Conservation (phyloP, 2,797 vertebrate genomes). For the Chromobotia macracanthus region DNA sequence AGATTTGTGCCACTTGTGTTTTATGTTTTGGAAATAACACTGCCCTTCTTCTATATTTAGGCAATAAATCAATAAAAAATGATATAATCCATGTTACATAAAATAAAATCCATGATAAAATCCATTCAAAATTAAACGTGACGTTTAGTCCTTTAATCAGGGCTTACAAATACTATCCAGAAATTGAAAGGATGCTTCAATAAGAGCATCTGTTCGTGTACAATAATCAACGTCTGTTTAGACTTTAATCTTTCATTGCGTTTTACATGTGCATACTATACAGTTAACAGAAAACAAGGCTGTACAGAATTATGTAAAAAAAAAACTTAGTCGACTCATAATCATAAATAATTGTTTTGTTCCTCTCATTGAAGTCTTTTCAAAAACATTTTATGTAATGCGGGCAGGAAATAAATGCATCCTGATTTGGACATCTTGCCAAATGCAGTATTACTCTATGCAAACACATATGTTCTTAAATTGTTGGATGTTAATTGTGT, state of each 20-base stretch:
- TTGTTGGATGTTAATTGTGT: conserved; percentile 51
- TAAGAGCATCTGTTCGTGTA: conserved; percentile 18
- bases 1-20: background rate
- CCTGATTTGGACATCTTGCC: conserved; percentile 8
- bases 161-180: background rate
- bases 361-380: background rate
- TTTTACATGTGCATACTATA: background rate
- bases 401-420: background rate
- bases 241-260: background rate
- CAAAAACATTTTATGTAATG: background rate
- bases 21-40: background rate
- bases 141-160: conserved; percentile 21
- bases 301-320: background rate
- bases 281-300: background rate
- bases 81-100: background rate
- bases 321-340: background rate
- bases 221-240: conserved; percentile 13
- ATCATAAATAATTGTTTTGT: background rate
- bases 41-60: background rate
- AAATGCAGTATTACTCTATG: conserved; percentile 25
- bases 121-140: background rate
- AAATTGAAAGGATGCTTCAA: background rate
- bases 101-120: background rate
- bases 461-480: conserved; percentile 45
- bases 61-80: background rate